Percentiles rank a stretch among this genome's conserved stretches.
Evolutionary conservation across 2,888 invertebrate species (phyloP).

Genomic region (Noctua fimbriata): DNA sequence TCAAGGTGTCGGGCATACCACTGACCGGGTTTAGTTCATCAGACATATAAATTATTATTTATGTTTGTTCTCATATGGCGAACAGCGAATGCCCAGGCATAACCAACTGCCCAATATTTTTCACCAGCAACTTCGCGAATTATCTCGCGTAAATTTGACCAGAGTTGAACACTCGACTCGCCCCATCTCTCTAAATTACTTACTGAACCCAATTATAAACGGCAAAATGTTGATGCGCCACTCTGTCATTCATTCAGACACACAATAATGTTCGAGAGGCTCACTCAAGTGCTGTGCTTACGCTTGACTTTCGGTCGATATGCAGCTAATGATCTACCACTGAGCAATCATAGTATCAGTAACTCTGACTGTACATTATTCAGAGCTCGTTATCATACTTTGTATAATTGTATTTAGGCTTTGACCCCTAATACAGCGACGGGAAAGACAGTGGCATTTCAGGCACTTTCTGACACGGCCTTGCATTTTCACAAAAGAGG

Average conservation of each 20-base stretch:
- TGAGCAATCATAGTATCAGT: background rate
- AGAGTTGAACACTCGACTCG: background rate
- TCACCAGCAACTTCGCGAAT: background rate
- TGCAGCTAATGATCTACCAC: background rate
- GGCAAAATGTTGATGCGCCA: slow-evolving; percentile 1
- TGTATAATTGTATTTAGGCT: background rate
- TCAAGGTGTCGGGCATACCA: no score
- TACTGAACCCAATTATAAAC: slow-evolving; percentile 14
- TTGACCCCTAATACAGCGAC: no score
- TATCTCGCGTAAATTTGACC: background rate
- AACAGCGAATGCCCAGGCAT: background rate
- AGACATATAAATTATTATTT: no score
- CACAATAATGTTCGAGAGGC: background rate
- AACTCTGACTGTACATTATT: background rate
- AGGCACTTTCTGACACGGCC: no score
- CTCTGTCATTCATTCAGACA: slow-evolving; percentile 20
- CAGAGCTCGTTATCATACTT: background rate
- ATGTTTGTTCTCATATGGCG: no score
- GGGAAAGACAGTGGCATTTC: no score
- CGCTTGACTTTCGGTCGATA: background rate
- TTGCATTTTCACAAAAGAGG: no score
- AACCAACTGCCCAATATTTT: background rate
- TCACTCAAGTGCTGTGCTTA: background rate
- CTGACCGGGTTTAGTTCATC: no score
- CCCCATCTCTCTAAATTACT: slow-evolving; percentile 1